Percentiles rank a stretch among this genome's conserved stretches.
Conservation (phyloP, 2,888 invertebrate genomes). For the Abscondita cerata region DNA sequence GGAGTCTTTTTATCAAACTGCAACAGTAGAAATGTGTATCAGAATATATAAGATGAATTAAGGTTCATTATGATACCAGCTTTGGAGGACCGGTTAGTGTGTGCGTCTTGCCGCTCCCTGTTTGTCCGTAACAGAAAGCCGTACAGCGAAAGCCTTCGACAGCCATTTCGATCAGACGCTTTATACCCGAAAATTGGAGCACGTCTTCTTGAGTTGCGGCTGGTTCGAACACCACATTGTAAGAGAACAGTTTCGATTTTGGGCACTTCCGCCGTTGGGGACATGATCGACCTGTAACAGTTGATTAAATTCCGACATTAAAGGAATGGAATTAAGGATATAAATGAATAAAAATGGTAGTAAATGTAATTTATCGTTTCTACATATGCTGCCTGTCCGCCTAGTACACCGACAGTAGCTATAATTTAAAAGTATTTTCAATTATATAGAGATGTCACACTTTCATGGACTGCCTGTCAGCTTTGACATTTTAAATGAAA, state of each 20-base stretch:
- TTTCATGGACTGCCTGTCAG: too few relatives aligned
- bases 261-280: conserved; percentile 60
- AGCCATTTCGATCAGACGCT: conserved; percentile 90
- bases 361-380: too few relatives aligned
- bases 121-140: conserved; percentile 95
- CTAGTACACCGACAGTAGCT: too few relatives aligned
- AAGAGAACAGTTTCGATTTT: conserved; percentile 86
- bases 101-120: conserved; percentile 96
- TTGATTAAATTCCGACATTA: too few relatives aligned
- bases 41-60: conserved; percentile 46
- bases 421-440: too few relatives aligned
- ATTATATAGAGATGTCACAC: too few relatives aligned
- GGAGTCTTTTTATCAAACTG: conserved; percentile 54
- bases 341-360: too few relatives aligned
- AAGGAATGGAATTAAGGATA: too few relatives aligned
- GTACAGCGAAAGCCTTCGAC: conserved; percentile 94
- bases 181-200: conserved; percentile 88
- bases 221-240: conserved; percentile 93
- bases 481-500: too few relatives aligned
- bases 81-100: conserved; percentile 92
- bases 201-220: conserved; percentile 87
- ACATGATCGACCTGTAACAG: conserved; percentile 63
- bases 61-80: too few relatives aligned
- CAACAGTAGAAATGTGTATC: conserved; percentile 32
- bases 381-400: too few relatives aligned